Percentiles rank a stretch among this genome's conserved stretches.
Evolutionary conservation across 2,888 invertebrate genomes (phyloP).

Genomic region (Andrena praecox): DNA sequence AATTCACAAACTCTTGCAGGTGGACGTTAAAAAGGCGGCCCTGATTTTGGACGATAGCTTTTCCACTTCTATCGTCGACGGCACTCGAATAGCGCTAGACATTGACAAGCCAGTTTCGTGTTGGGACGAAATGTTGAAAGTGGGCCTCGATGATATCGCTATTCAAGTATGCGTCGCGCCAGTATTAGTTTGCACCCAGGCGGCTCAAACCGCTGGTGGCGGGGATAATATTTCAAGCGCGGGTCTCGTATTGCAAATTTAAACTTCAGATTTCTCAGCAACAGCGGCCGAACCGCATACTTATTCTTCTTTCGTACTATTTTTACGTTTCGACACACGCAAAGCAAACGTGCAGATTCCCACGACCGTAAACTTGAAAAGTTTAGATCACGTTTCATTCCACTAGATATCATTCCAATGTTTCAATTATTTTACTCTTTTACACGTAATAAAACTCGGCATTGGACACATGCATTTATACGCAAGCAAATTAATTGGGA

Average conservation of each 20-base stretch:
- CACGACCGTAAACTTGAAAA: neutral
- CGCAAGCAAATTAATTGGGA: no score
- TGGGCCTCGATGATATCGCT: conserved; percentile 79
- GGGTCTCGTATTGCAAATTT: conserved; percentile 91
- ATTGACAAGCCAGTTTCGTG: conserved; percentile 92
- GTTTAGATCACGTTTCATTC: conserved; percentile 45
- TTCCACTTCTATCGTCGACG: conserved; percentile 88
- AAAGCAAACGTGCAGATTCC: conserved; percentile 20
- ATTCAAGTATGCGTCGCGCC: conserved; percentile 93
- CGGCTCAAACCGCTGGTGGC: conserved; percentile 93
- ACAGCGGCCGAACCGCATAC: neutral
- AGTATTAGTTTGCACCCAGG: conserved; percentile 93
- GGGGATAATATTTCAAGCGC: conserved; percentile 96
- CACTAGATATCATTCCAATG: conserved; percentile 46
- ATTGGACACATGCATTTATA: conserved; percentile 11
- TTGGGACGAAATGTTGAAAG: conserved; percentile 89
- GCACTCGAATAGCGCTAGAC: conserved; percentile 88
- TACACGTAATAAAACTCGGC: neutral
- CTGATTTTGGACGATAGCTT: conserved; percentile 94
- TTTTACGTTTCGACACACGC: neutral
- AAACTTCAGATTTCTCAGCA: conserved; percentile 62
- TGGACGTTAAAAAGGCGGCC: conserved; percentile 86
- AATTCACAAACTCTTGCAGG: conserved; percentile 75
- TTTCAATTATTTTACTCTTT: neutral
- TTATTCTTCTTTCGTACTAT: neutral